Percentiles rank a stretch among this genome's conserved stretches.
Conservation (phyloP, 2,113 vertebrate species). For the Actinemys pallida region DNA sequence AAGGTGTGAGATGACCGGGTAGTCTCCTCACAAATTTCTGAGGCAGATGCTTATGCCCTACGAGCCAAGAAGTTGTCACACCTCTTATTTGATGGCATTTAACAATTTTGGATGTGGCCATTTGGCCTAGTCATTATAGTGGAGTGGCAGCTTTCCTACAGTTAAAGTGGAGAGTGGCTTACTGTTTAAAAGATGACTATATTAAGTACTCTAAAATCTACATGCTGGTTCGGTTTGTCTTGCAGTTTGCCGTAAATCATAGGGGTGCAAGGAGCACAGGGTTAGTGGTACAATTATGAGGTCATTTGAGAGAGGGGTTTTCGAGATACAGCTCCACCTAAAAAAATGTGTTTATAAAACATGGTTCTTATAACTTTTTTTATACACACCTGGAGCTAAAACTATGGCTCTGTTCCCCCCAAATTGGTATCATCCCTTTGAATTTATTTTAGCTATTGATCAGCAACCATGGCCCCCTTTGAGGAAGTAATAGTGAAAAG, state of each 20-base stretch:
- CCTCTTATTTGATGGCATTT: background rate
- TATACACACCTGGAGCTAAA: background rate
- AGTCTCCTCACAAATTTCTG: background rate
- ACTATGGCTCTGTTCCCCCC: too few relatives aligned
- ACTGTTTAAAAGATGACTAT: too few relatives aligned
- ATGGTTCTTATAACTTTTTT: background rate
- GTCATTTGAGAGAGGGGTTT: background rate
- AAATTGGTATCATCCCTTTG: too few relatives aligned
- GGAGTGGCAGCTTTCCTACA: too few relatives aligned
- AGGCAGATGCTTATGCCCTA: background rate
- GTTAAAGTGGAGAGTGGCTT: too few relatives aligned
- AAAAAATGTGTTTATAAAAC: background rate
- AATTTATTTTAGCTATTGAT: too few relatives aligned
- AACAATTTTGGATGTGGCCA: background rate
- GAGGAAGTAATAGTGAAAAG: too few relatives aligned
- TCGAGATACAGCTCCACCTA: background rate
- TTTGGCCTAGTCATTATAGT: background rate
- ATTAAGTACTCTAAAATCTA: too few relatives aligned
- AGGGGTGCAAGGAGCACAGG: background rate
- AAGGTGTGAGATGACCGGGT: background rate
- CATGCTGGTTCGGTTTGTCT: too few relatives aligned
- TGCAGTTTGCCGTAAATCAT: background rate
- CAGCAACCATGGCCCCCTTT: too few relatives aligned
- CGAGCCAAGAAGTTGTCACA: background rate
- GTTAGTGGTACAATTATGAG: background rate